A percentile compares a stretch with the other conserved stretches of the same genome.
phyloP scores from a whole-genome alignment of 2,797 vertebrate genomes.

The Lepus oiostolus region DNA sequence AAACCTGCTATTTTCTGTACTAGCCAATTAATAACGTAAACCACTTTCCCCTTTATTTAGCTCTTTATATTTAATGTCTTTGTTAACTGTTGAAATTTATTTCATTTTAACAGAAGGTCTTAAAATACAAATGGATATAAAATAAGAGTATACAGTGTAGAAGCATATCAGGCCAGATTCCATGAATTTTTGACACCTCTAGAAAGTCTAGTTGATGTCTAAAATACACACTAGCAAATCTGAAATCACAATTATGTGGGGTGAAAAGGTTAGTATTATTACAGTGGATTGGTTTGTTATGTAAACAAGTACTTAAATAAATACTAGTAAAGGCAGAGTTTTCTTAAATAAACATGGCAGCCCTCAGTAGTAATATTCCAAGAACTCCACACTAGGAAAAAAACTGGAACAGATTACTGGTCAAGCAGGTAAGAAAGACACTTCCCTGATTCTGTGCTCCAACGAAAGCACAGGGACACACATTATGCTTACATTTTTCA shows the following conservation, averaged over 20 bases:
- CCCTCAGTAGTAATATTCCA: conserved; percentile 32
- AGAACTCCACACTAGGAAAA: conserved; percentile 11
- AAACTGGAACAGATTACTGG: neutral
- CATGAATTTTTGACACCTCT: conserved; percentile 57
- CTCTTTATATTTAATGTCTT: conserved; percentile 58
- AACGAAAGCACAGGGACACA: neutral
- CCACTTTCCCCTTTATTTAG: conserved; percentile 22
- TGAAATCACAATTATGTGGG: conserved; percentile 50
- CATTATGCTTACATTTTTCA: conserved; percentile 46
- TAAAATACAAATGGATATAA: conserved; percentile 59
- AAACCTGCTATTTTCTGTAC: conserved; percentile 27
- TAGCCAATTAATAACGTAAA: conserved; percentile 42
- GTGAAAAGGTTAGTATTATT: conserved; percentile 17
- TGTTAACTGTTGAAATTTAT: conserved; percentile 51
- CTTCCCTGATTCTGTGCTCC: neutral
- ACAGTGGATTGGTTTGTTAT: conserved; percentile 8
- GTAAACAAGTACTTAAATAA: conserved; percentile 64
- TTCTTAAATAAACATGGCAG: conserved; percentile 47
- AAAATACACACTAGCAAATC: conserved; percentile 59
- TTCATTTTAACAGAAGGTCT: conserved; percentile 63
- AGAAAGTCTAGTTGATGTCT: conserved; percentile 57
- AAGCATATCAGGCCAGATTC: conserved; percentile 61
- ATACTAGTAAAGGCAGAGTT: conserved; percentile 65
- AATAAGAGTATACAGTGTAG: conserved; percentile 51
- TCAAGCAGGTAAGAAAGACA: conserved; percentile 48